These are phyloP conservation scores for Tolmerus cingulatus DNA, from an alignment of 2,888 invertebrate genomes.

Conservation along the genomic window DNA sequence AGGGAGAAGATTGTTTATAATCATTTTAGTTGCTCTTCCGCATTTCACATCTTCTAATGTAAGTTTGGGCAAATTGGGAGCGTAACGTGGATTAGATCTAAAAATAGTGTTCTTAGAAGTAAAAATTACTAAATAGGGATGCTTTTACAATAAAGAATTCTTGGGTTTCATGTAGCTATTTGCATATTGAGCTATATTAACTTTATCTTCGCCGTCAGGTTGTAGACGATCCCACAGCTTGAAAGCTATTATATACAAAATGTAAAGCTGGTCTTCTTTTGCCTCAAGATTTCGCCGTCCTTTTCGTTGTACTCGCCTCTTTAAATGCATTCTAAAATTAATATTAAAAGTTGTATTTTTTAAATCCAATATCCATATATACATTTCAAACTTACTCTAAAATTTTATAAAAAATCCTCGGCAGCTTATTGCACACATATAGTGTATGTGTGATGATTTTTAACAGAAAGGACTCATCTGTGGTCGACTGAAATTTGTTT, in stretches of 20 bases:
- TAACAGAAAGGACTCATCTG: background rate
- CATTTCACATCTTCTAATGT: background rate
- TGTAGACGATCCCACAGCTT: background rate
- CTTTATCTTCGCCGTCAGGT: background rate
- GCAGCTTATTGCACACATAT: background rate
- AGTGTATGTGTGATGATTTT: background rate
- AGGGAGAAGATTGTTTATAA: background rate
- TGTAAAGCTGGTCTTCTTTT: slow-evolving; percentile 13
- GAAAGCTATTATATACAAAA: slow-evolving; percentile 19
- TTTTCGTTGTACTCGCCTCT: background rate
- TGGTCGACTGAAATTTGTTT: background rate
- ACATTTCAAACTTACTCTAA: background rate
- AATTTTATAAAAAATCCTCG: background rate
- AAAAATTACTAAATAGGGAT: background rate
- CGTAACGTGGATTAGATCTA: slow-evolving; percentile 24
- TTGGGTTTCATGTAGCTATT: slow-evolving; percentile 9
- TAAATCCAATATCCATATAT: background rate
- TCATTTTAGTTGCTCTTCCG: background rate
- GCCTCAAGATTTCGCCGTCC: background rate
- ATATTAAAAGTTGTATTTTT: background rate
- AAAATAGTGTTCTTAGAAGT: background rate
- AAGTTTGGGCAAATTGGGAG: background rate
- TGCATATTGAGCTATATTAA: background rate
- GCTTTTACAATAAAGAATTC: background rate
- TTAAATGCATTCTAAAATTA: background rate